A percentile compares a stretch with the other conserved stretches of the same genome.
phyloP scores from a whole-genome alignment of 1,140 invertebrate genomes.

The Procambarus virginalis region DNA sequence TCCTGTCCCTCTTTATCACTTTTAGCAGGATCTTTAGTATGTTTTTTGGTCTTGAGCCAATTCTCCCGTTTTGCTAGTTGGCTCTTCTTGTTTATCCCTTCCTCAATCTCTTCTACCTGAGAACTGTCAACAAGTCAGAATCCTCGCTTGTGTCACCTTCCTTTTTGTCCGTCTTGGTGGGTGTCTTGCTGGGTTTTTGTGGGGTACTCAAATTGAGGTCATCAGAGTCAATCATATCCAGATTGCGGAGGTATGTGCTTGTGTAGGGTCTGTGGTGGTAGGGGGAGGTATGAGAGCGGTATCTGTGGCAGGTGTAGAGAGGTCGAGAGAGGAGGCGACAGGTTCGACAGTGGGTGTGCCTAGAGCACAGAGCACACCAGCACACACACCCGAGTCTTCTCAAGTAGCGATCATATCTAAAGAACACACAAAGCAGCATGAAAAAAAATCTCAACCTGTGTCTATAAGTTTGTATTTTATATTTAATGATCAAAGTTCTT shows the following conservation, averaged over 20 bases:
- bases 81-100: constrained; percentile 14
- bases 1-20: not conserved
- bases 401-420: not conserved
- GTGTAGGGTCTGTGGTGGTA: constrained; percentile 8
- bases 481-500: too few species aligned
- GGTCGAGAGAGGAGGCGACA: not conserved
- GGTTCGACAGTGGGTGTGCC: not conserved
- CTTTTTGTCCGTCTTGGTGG: not conserved
- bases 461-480: too few species aligned
- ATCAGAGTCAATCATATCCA: constrained; percentile 7
- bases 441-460: not conserved
- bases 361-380: constrained; percentile 31
- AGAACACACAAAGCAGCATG: not conserved
- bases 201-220: not conserved
- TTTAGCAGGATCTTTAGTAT: not conserved
- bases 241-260: constrained; percentile 1
- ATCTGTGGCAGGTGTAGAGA: constrained; percentile 11
- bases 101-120: constrained; percentile 38
- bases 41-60: constrained; percentile 21
- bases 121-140: constrained; percentile 42
- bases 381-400: not conserved
- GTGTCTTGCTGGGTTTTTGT: not conserved
- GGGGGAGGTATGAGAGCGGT: constrained; percentile 7
- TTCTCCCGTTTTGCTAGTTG: constrained; percentile 7
- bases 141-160: constrained; percentile 23